Conservation (phyloP, 2,888 invertebrate species). For the Ormyrus pomaceus region DNA sequence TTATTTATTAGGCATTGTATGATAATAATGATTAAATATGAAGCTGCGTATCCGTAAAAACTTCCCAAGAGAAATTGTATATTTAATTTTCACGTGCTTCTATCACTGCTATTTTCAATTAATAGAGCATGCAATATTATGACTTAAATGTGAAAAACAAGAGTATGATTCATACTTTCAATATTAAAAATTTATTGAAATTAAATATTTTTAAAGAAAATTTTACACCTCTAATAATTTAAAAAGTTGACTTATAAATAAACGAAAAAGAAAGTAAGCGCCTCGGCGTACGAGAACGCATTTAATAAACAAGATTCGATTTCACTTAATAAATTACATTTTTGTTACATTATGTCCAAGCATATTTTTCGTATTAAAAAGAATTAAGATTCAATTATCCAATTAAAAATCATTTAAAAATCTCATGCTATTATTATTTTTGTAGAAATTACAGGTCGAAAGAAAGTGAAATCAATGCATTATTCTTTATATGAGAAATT, state of each 20-base stretch:
- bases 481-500: no score
- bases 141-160: neutral
- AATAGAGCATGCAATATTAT: slow-evolving; percentile 20
- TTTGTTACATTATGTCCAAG: no score
- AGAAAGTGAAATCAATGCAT: no score
- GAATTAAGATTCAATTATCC: no score
- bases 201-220: no score
- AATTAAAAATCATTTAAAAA: no score
- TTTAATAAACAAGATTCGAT: neutral
- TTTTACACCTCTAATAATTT: no score
- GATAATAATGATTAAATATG: neutral
- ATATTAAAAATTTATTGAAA: no score
- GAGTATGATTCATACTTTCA: no score
- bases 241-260: neutral
- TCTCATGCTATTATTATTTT: neutral
- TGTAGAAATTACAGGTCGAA: no score
- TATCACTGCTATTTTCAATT: slow-evolving; percentile 2
- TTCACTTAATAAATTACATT: neutral
- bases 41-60: slow-evolving; percentile 8
- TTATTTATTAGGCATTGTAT: no score
- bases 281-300: neutral
- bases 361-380: no score
- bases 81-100: slow-evolving; percentile 6
- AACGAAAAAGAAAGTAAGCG: slow-evolving; percentile 8
- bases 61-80: slow-evolving; percentile 14